Evolutionary conservation across 1,140 invertebrate species (phyloP), one percentile per base, ranked within the genome.

Genomic region (Formica selysi): DNA sequence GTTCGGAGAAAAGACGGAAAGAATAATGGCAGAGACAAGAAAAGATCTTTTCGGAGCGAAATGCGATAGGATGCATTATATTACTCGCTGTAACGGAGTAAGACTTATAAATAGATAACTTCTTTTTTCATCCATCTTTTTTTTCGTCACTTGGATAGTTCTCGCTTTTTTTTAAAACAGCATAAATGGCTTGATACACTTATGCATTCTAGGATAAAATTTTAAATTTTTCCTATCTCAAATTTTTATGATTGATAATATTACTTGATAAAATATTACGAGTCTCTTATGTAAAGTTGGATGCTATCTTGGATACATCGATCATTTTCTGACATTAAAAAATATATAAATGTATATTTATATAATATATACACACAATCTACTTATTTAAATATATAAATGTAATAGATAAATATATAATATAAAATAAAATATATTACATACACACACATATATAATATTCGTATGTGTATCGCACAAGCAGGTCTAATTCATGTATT

Each of bases 401-500:
- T 11, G 8, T 10, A 44, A 44, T 44, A 38, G 32, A 44, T 44
- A 11, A 44, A 44, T 44, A 41, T 41, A 41, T 41, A 41, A 41
- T 41, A 41, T 10, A 41, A 41, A 29, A 29, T 29, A 44, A 38
- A 38, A 38, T 38, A 38, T 38, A 38, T 41, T 41, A 8, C 7
- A 38, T 16, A 29, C 3, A 22, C 51, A 36, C 7, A 71, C 32
- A 8, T 41, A 41, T 44, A 41, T n/a, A 41, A 51, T 61, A 65
- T 78, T 29, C 13, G 3, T 13, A 13, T 44, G 61, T 44, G 44
- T 19, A 65, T 78, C 22, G 41, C 41, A 29, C 41, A 70, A 26
- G 38, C 36, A 41, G 61, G 48, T 83, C 68, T 83, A 74, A 74
- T 54, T 73, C 79, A 13, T 22, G 22, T 54, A 73, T 83, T 36